Conservation (phyloP, 2,797 vertebrate genomes). For the Myotis findleyi region DNA sequence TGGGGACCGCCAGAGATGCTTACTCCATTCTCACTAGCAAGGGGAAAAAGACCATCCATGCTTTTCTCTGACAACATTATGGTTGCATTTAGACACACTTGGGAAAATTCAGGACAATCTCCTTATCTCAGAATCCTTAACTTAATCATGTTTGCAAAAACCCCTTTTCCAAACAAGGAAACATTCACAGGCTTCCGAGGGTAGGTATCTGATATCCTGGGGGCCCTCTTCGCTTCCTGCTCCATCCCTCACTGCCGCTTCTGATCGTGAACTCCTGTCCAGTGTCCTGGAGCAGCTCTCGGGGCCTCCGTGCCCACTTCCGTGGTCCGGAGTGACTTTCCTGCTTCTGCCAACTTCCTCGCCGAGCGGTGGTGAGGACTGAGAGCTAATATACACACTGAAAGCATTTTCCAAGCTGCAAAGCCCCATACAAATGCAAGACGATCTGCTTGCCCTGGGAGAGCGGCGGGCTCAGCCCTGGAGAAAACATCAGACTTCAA, state of each 20-base stretch:
- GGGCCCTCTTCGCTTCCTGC: not conserved
- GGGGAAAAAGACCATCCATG: not conserved
- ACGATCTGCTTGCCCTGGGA: slow-evolving; percentile 27
- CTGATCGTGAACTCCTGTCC: not conserved
- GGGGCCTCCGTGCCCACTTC: not conserved
- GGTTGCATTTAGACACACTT: not conserved
- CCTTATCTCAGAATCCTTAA: not conserved
- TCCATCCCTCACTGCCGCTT: not conserved
- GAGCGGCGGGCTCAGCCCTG: slow-evolving; percentile 58
- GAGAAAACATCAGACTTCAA: slow-evolving; percentile 73
- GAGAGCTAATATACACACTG: not conserved
- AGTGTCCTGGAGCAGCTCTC: not conserved
- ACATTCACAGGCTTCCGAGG: not conserved
- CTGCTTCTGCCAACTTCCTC: not conserved
- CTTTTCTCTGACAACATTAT: not conserved
- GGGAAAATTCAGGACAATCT: not conserved
- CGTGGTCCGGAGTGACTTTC: not conserved
- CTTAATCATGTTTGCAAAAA: not conserved
- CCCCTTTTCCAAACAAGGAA: not conserved
- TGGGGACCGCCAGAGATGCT: not conserved
- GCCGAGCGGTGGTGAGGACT: not conserved
- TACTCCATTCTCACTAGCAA: not conserved
- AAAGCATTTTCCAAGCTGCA: slow-evolving; percentile 31
- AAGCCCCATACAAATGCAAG: slow-evolving; percentile 48
- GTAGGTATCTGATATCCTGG: not conserved